Evolutionary conservation across 2,113 vertebrate genomes (phyloP).

Genomic region (Phrynocephalus versicolor): DNA sequence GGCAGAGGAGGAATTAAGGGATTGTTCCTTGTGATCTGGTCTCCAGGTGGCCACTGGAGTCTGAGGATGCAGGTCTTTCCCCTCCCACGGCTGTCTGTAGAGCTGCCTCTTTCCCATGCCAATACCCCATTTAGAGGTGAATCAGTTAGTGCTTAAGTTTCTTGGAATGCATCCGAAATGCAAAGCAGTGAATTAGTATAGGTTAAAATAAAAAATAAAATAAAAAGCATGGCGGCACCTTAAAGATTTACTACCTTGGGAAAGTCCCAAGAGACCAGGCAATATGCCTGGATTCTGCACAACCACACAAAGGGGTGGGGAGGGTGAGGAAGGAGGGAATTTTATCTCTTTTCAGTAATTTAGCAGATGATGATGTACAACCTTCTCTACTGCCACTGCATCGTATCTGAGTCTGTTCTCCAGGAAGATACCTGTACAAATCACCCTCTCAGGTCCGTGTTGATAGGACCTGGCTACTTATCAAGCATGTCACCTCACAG

Average conservation of each 20-base stretch:
- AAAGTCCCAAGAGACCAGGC: background rate
- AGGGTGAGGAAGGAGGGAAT: no score
- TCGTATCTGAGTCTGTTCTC: background rate
- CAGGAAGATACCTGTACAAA: accelerated
- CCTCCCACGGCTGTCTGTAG: no score
- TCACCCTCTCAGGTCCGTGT: background rate
- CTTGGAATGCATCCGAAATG: no score
- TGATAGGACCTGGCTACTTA: slow-evolving; percentile 24
- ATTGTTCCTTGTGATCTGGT: no score
- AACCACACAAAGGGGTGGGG: background rate
- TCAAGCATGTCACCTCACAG: slow-evolving; percentile 26
- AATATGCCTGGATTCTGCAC: background rate
- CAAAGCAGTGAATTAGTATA: no score
- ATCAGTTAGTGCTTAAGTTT: no score
- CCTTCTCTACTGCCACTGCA: slow-evolving; percentile 3
- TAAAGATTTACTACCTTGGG: background rate
- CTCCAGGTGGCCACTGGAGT: no score
- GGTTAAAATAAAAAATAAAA: no score
- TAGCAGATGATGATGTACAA: background rate
- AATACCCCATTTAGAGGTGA: no score
- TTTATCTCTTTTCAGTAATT: slow-evolving; percentile 1
- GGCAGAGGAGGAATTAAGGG: no score
- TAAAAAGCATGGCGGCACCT: no score
- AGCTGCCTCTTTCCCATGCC: background rate
- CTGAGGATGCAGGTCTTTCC: no score